phyloP scores from a whole-genome alignment of 2,888 invertebrate species.

The Miltochrista miniata region DNA sequence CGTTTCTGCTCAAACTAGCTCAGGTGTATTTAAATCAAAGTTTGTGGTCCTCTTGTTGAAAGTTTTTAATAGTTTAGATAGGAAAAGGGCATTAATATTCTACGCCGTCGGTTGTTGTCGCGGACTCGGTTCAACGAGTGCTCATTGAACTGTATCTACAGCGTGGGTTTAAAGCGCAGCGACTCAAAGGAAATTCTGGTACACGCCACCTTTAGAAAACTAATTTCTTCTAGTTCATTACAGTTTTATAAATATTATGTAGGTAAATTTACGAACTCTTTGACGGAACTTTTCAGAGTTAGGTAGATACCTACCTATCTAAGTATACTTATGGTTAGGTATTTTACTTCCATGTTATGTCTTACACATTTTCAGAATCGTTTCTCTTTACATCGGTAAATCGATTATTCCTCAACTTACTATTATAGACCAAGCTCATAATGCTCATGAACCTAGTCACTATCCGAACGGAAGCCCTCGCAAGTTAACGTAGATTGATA shows the following conservation, averaged over 20 bases:
- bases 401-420: too few relatives aligned
- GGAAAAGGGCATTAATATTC: conserved; percentile 35
- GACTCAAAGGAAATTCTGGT: conserved; percentile 45
- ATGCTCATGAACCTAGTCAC: neutral
- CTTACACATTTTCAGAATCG: too few relatives aligned
- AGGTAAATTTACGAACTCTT: too few relatives aligned
- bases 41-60: too few relatives aligned
- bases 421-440: too few relatives aligned
- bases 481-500: too few relatives aligned
- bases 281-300: too few relatives aligned
- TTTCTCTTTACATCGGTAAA: too few relatives aligned
- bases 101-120: conserved; percentile 50
- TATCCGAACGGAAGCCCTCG: too few relatives aligned
- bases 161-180: conserved; percentile 59
- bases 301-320: neutral
- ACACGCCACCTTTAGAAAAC: conserved; percentile 27
- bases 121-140: conserved; percentile 67
- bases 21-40: too few relatives aligned
- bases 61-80: neutral
- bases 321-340: neutral
- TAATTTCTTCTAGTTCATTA: conserved; percentile 46
- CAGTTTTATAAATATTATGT: conserved; percentile 17
- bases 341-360: too few relatives aligned
- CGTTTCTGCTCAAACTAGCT: too few relatives aligned
- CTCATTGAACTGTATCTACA: conserved; percentile 59